These are phyloP conservation scores for Stigmatopora argus DNA, from an alignment of 2,113 vertebrate species.

Conservation along the genomic window DNA sequence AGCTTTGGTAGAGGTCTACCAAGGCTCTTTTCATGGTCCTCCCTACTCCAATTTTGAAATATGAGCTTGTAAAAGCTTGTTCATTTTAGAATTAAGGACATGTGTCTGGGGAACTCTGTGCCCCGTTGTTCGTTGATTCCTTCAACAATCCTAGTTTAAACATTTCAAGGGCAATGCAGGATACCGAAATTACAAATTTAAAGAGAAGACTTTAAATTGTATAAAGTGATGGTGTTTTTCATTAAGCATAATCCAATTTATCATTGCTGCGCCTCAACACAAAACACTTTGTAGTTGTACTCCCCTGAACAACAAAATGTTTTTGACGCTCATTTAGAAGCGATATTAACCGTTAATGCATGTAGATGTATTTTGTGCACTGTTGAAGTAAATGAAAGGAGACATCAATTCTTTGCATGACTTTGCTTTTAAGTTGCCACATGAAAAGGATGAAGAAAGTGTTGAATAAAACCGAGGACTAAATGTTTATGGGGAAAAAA, in stretches of 20 bases:
- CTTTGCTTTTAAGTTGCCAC: not conserved
- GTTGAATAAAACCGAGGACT: not conserved
- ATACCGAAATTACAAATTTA: constrained; percentile 1
- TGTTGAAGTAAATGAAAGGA: not conserved
- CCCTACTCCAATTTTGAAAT: not conserved
- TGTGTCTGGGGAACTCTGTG: not conserved
- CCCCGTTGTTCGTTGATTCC: not conserved
- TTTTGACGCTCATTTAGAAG: not conserved
- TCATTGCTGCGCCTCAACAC: not conserved
- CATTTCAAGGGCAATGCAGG: constrained; percentile 5
- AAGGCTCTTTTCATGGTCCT: not conserved
- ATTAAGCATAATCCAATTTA: constrained; percentile 1
- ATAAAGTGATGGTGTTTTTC: constrained; percentile 1
- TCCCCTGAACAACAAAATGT: constrained; percentile 4
- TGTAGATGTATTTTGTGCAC: not conserved
- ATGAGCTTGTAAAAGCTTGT: not conserved
- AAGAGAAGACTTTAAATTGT: not conserved
- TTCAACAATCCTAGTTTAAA: not conserved
- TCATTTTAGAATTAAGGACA: constrained; percentile 2
- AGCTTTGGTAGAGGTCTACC: not conserved
- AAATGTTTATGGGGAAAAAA: not conserved
- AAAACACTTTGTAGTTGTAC: constrained; percentile 5
- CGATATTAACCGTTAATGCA: not conserved
- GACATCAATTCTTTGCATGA: not conserved
- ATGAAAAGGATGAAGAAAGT: not conserved